phyloP scores from a whole-genome alignment of 2,888 invertebrate genomes.

The Dinocampus coccinellae region DNA sequence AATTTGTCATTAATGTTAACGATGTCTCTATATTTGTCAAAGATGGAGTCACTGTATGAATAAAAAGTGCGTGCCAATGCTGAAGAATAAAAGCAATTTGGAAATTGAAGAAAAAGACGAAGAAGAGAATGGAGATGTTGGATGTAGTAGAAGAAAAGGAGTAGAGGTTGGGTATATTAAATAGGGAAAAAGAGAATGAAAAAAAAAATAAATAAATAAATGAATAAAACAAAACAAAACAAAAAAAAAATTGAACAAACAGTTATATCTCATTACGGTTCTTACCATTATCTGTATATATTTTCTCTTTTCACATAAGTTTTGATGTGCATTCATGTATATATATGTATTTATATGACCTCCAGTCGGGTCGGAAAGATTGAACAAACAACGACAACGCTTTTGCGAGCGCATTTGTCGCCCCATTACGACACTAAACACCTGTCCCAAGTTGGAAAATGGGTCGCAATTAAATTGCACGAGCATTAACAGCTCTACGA shows the following conservation, averaged over 20 bases:
- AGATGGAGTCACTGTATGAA: slow-evolving; percentile 4
- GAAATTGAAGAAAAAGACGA: not conserved
- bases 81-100: not conserved
- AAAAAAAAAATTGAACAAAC: slow-evolving; percentile 48
- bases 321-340: not conserved
- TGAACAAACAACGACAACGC: slow-evolving; percentile 14
- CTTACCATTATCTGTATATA: slow-evolving; percentile 34
- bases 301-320: not conserved
- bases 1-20: not conserved
- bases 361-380: slow-evolving; percentile 7
- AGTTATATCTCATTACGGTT: slow-evolving; percentile 52
- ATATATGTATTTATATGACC: slow-evolving; percentile 1
- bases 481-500: slow-evolving; percentile 29
- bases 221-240: slow-evolving; percentile 46
- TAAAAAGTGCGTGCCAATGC: slow-evolving; percentile 45
- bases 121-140: not conserved
- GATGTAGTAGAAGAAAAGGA: not conserved
- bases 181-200: slow-evolving; percentile 47
- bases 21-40: not conserved
- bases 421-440: slow-evolving; percentile 44
- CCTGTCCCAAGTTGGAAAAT: slow-evolving; percentile 43
- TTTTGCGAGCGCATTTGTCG: slow-evolving; percentile 32
- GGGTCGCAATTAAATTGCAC: slow-evolving; percentile 45
- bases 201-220: slow-evolving; percentile 47
- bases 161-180: not conserved